Percentiles rank a stretch among this genome's conserved stretches.
Conservation (phyloP, 2,797 vertebrate genomes). For the Lutjanus campechanus region DNA sequence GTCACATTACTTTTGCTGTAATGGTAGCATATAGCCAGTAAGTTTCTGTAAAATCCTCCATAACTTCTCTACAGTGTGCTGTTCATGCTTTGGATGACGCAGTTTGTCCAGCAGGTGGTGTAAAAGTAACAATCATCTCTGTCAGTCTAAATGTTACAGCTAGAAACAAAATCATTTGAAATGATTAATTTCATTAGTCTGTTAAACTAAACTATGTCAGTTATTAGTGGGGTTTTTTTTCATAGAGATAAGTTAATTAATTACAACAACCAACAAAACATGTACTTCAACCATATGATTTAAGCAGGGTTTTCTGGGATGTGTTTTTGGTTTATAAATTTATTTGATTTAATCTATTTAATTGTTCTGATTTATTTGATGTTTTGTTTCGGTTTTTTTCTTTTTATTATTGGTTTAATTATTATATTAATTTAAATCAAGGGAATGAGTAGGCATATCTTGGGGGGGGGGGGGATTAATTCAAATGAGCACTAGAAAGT, state of each 20-base stretch:
- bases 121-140: not conserved
- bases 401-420: not conserved
- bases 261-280: not conserved
- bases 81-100: not conserved
- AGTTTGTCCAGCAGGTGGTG: constrained; percentile 57
- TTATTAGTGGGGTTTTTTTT: not conserved
- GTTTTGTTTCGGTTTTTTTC: not conserved
- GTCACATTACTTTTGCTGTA: not conserved
- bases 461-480: no score
- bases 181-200: not conserved
- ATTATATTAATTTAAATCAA: not conserved
- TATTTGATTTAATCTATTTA: not conserved
- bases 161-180: not conserved
- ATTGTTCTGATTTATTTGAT: not conserved
- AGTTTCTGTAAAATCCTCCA: not conserved
- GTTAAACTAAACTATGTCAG: not conserved
- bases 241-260: not conserved
- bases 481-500: not conserved
- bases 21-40: not conserved
- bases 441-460: not conserved
- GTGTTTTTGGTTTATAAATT: not conserved
- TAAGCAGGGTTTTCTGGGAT: not conserved
- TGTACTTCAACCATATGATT: not conserved
- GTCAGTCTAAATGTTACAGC: not conserved
- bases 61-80: no score